phyloP scores from a whole-genome alignment of 2,888 invertebrate species.

The Melanostoma scalare region DNA sequence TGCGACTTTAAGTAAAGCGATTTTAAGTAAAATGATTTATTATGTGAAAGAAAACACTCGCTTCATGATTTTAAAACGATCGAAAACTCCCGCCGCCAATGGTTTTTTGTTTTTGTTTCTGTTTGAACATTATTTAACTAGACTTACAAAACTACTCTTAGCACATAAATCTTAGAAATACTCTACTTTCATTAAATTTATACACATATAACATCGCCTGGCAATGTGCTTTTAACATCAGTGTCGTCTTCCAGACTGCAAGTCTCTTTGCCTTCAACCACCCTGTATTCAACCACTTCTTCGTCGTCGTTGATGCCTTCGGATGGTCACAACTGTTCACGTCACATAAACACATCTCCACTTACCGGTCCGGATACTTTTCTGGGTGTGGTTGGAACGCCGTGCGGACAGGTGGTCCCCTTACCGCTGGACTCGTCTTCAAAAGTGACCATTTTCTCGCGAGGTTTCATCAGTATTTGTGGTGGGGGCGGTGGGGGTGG shows the following conservation, averaged over 20 bases:
- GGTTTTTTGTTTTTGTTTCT: no score
- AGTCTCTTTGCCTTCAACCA: constrained; percentile 75
- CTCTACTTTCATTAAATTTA: constrained; percentile 73
- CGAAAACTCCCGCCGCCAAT: neutral
- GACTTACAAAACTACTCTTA: constrained; percentile 21
- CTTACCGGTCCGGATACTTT: constrained; percentile 80
- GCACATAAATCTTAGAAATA: constrained; percentile 40
- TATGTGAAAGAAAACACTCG: constrained; percentile 22
- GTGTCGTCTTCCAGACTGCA: constrained; percentile 56
- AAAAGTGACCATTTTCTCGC: constrained; percentile 91
- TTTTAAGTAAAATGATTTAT: neutral
- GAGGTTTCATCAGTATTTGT: constrained; percentile 83
- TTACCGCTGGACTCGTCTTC: constrained; percentile 85
- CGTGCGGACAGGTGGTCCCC: constrained; percentile 81
- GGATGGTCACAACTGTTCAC: constrained; percentile 80
- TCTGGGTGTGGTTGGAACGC: constrained; percentile 81
- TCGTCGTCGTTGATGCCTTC: constrained; percentile 53
- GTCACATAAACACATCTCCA: constrained; percentile 93
- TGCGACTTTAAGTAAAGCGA: constrained; percentile 8
- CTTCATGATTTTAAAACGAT: constrained; percentile 2
- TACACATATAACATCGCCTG: constrained; percentile 81
- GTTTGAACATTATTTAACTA: constrained; percentile 15
- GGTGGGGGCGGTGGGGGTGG: constrained; percentile 79
- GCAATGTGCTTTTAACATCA: constrained; percentile 79
- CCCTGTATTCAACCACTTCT: constrained; percentile 64